Evolutionary conservation across 2,888 invertebrate genomes (phyloP), one percentile per base, ranked within the genome.

Genomic region (Chaetoderma sp.): DNA sequence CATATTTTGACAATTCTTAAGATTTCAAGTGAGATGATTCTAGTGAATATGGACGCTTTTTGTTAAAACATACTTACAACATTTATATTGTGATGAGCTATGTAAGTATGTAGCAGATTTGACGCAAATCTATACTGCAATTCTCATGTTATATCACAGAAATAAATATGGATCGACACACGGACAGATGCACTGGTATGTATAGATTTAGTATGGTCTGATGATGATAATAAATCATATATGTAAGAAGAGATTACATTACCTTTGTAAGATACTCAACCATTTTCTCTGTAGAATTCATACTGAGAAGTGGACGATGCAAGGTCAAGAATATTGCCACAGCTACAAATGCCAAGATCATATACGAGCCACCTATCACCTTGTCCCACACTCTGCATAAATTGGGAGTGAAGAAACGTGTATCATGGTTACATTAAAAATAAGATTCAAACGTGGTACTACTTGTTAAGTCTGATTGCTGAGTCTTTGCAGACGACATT

Each of bases 311-410:
- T 69, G 90, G 89, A 74, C 92, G 88, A 66, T 92, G 89, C 60
- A 93, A 86, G 21, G 92, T 92, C 54, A 91, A 91, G 5, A 94
- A 88, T 56, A 93, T 88, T 76, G 92, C 92, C 21, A 94, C 90
- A 49, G 93, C 92, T 2, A 93, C 91, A 85, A 92, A 94, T 0
- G 93, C 90, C 50, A 95, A 88, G 77, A 95, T 93, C 87, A 92
- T 93, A 42, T 91, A 91, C 0, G 94, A 94, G 2, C 95, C 94
- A 44, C 93, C 94, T 80, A 93, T 92, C 33, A 95, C 88, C 87
- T 94, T 94, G 84, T 95, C 95, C 94, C 94, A 95, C 71, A 95
- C 92, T 83, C 94, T 94, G 75, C 78, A 89, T 88, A 64, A 75
- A 47, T n/a, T n/a, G n/a, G 39, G 39, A 10, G n/a, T 39, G n/a